phyloP scores from a whole-genome alignment of 2,797 vertebrate genomes.

The Dallia pectoralis region DNA sequence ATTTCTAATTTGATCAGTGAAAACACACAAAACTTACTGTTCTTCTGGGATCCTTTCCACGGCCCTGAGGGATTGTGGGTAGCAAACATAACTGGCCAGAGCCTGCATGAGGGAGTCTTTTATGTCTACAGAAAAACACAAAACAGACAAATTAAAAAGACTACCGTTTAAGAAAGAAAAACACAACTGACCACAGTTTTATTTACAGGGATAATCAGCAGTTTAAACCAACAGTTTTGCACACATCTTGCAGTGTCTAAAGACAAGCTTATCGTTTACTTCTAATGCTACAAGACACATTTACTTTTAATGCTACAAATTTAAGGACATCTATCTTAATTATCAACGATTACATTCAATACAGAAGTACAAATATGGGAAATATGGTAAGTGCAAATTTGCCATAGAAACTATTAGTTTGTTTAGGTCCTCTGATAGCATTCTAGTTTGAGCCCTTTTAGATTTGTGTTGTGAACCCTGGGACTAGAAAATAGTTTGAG shows the following conservation, averaged over 20 bases:
- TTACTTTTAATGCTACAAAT: too few relatives aligned
- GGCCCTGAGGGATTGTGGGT: slow-evolving; percentile 92
- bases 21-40: slow-evolving; percentile 81
- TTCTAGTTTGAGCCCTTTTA: too few relatives aligned
- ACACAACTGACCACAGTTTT: too few relatives aligned
- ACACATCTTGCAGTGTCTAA: too few relatives aligned
- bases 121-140: slow-evolving; percentile 79
- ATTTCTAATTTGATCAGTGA: not conserved
- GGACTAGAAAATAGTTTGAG: too few relatives aligned
- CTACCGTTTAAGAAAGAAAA: not conserved
- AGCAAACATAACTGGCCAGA: slow-evolving; percentile 95
- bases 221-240: too few relatives aligned
- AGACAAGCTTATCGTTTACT: too few relatives aligned
- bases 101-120: slow-evolving; percentile 98
- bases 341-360: too few relatives aligned
- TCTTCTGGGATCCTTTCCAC: slow-evolving; percentile 94
- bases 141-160: not conserved
- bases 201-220: too few relatives aligned
- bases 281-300: too few relatives aligned
- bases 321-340: too few relatives aligned
- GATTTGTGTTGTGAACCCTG: not conserved
- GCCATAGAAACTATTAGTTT: not conserved
- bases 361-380: too few relatives aligned
- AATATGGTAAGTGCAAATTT: not conserved
- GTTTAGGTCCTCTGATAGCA: not conserved